These are phyloP conservation scores for Pedetes capensis DNA, from an alignment of 2,113 vertebrate genomes.

Conservation along the genomic window DNA sequence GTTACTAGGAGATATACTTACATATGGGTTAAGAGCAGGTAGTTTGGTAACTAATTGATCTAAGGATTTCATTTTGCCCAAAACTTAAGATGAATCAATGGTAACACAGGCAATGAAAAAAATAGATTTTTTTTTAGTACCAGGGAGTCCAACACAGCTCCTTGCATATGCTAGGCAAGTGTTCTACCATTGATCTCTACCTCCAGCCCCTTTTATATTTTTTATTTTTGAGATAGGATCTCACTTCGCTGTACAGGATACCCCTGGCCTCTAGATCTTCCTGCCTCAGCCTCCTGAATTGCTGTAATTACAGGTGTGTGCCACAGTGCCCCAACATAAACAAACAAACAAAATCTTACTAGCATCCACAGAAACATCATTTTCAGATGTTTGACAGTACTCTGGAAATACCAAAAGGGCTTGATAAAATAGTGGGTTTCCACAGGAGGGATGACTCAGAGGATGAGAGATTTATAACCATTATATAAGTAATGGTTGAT, in stretches of 20 bases:
- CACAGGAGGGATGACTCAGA: neutral
- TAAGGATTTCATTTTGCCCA: conserved; percentile 17
- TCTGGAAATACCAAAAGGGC: neutral
- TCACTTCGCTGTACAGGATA: too few species aligned
- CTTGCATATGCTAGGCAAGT: too few species aligned
- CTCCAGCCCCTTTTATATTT: too few species aligned
- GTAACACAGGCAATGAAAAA: conserved; percentile 16
- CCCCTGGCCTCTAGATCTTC: too few species aligned
- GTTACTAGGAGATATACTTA: neutral
- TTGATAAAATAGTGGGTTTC: neutral
- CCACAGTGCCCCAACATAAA: too few species aligned
- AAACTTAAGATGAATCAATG: conserved; percentile 15
- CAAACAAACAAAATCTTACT: too few species aligned
- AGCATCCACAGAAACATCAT: neutral
- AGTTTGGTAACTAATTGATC: conserved; percentile 25
- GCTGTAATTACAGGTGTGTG: too few species aligned
- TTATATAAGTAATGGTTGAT: neutral
- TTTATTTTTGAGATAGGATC: too few species aligned
- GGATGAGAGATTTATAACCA: neutral
- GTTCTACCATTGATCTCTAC: too few species aligned
- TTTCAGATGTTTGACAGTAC: neutral
- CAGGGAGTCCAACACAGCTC: too few species aligned
- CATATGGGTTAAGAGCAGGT: neutral
- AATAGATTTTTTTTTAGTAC: too few species aligned
- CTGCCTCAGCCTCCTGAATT: too few species aligned